Evolutionary conservation across 1,140 invertebrate genomes (phyloP).

Genomic region (Drosophila mojavensis): DNA sequence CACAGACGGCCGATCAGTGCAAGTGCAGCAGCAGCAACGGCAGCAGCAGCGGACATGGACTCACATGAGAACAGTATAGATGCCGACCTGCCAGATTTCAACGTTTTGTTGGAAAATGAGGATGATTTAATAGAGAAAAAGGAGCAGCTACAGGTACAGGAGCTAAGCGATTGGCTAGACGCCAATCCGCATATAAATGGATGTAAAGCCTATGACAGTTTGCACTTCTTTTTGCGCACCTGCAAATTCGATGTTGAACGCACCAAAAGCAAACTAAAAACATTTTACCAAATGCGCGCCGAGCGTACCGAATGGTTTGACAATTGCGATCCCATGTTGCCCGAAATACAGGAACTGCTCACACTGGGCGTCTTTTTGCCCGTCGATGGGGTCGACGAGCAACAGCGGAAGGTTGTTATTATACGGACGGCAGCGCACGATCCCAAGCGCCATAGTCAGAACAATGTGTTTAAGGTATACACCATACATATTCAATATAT

Average conservation of each 20-base stretch:
- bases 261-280: slow-evolving; percentile 86
- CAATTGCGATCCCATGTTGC: slow-evolving; percentile 86
- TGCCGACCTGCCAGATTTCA: slow-evolving; percentile 23
- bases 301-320: slow-evolving; percentile 86
- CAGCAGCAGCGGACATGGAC: slow-evolving; percentile 44
- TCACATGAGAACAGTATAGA: slow-evolving; percentile 29
- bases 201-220: slow-evolving; percentile 85
- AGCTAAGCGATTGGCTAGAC: slow-evolving; percentile 69
- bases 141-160: slow-evolving; percentile 57
- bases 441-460: slow-evolving; percentile 85
- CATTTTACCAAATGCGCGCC: slow-evolving; percentile 86
- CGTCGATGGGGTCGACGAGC: slow-evolving; percentile 85
- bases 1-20: slow-evolving; percentile 33
- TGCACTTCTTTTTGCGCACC: slow-evolving; percentile 87
- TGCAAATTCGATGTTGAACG: slow-evolving; percentile 87
- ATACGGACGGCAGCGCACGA: slow-evolving; percentile 86
- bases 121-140: slow-evolving; percentile 35
- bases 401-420: slow-evolving; percentile 86
- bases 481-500: too few species aligned
- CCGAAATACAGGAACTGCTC: slow-evolving; percentile 86
- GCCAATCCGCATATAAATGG: slow-evolving; percentile 79
- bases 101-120: neutral
- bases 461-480: slow-evolving; percentile 86
- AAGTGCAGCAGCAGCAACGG: slow-evolving; percentile 18
- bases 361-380: slow-evolving; percentile 87